phyloP scores from a whole-genome alignment of 2,888 invertebrate species.

The Drosophila ezoana region DNA sequence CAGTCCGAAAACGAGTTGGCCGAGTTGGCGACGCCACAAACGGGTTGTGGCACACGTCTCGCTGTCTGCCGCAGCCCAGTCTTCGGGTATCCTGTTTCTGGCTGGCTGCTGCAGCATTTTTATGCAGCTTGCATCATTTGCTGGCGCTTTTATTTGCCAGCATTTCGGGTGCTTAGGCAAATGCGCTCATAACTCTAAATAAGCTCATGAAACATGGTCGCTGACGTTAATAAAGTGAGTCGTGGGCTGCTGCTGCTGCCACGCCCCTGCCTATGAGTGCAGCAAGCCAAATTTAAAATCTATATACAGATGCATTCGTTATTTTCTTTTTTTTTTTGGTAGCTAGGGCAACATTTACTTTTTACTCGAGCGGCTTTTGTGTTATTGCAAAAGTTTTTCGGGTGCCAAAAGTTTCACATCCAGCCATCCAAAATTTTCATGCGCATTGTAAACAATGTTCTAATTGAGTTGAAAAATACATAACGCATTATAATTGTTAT shows the following conservation, averaged over 20 bases:
- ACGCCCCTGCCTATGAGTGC: constrained; percentile 29
- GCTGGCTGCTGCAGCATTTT: constrained; percentile 42
- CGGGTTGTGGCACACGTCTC: constrained; percentile 37
- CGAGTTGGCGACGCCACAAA: constrained; percentile 65
- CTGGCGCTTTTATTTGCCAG: constrained; percentile 41
- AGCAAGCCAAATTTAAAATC: constrained; percentile 28
- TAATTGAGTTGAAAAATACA: constrained; percentile 80
- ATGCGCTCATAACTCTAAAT: constrained; percentile 72
- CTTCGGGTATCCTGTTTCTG: constrained; percentile 3
- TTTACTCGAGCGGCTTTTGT: constrained; percentile 42
- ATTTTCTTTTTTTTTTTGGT: constrained; percentile 1
- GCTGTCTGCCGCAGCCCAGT: neutral
- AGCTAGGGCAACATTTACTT: constrained; percentile 48
- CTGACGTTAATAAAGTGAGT: constrained; percentile 48
- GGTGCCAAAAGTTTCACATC: constrained; percentile 45
- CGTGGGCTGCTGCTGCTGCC: constrained; percentile 12
- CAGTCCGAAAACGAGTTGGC: constrained; percentile 70
- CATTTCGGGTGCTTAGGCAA: constrained; percentile 55
- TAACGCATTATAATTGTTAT: constrained; percentile 74
- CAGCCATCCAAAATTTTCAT: constrained; percentile 62
- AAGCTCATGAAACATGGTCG: constrained; percentile 57
- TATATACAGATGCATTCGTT: constrained; percentile 3
- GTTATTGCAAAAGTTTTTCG: constrained; percentile 58
- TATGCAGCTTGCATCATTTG: constrained; percentile 58
- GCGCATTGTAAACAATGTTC: constrained; percentile 75